Percentiles rank a stretch among this genome's conserved stretches.
Conservation (phyloP, 2,888 invertebrate species). For the Anoplius nigerrimus region DNA sequence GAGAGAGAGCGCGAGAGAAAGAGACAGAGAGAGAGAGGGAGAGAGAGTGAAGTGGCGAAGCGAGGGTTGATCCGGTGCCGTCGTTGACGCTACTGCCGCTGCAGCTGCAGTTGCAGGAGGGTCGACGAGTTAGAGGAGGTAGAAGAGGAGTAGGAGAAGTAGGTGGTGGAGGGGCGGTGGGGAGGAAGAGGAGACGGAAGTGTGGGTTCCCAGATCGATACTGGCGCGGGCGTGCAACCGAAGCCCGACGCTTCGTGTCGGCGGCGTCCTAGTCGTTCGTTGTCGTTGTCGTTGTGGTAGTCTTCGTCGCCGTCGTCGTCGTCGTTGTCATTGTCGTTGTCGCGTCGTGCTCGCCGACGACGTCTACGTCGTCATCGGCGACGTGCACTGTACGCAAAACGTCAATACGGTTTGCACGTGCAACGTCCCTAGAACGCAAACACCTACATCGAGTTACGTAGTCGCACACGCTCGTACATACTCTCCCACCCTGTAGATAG, state of each 20-base stretch:
- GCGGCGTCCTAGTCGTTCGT: constrained; percentile 29
- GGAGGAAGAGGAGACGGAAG: constrained; percentile 64
- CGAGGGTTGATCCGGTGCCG: constrained; percentile 11
- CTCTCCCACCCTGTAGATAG: no score
- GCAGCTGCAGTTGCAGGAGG: constrained; percentile 46
- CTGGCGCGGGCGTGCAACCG: constrained; percentile 68
- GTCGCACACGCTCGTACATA: no score
- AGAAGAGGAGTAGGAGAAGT: constrained; percentile 48
- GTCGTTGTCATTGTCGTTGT: constrained; percentile 26
- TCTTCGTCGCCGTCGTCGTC: constrained; percentile 26
- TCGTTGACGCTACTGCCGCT: constrained; percentile 19
- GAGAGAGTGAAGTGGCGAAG: constrained; percentile 4
- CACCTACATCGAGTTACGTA: no score
- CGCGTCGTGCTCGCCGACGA: not conserved
- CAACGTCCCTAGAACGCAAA: not conserved
- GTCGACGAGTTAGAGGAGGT: constrained; percentile 37
- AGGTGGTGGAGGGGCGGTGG: constrained; percentile 38
- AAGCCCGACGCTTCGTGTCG: constrained; percentile 60
- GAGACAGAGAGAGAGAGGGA: constrained; percentile 9
- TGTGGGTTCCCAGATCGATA: constrained; percentile 70
- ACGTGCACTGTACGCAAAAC: constrained; percentile 41
- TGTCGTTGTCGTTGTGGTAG: not conserved
- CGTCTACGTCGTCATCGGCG: constrained; percentile 32
- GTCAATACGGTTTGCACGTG: constrained; percentile 46
- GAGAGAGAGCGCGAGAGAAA: not conserved